phyloP scores from a whole-genome alignment of 1,140 invertebrate species.

The Saxidomus purpurata region DNA sequence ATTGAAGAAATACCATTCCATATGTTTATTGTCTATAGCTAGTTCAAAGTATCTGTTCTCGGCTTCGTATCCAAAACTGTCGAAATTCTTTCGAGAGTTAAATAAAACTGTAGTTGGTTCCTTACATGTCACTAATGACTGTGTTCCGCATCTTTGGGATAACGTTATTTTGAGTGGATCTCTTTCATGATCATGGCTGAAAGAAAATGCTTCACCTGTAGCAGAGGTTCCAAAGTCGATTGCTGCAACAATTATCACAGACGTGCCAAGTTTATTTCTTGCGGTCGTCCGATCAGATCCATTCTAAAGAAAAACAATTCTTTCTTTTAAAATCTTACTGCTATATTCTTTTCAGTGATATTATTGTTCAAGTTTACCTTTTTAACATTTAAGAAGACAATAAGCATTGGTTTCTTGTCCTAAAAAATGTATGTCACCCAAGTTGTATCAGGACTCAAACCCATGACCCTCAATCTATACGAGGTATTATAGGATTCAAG shows the following conservation, averaged over 20 bases:
- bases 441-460: no score
- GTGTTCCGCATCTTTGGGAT: constrained; percentile 10
- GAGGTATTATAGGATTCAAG: no score
- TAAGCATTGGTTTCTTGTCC: no score
- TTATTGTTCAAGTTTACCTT: no score
- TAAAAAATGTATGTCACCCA: no score
- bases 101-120: constrained; percentile 59
- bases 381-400: no score
- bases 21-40: constrained; percentile 19
- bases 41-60: constrained; percentile 58
- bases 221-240: constrained; percentile 54
- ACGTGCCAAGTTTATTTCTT: no score
- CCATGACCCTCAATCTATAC: no score
- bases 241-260: constrained; percentile 46
- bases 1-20: constrained; percentile 52
- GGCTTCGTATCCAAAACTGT: constrained; percentile 64
- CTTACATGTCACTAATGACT: constrained; percentile 38
- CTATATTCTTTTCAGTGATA: no score
- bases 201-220: constrained; percentile 58
- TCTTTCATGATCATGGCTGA: constrained; percentile 21
- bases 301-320: no score
- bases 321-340: no score
- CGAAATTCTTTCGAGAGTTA: constrained; percentile 30
- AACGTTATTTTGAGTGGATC: constrained; percentile 11
- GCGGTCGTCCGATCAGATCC: no score